Evolutionary conservation across 2,888 invertebrate species (phyloP), one percentile per base, ranked within the genome.

Genomic region (Ditula angustiorana): DNA sequence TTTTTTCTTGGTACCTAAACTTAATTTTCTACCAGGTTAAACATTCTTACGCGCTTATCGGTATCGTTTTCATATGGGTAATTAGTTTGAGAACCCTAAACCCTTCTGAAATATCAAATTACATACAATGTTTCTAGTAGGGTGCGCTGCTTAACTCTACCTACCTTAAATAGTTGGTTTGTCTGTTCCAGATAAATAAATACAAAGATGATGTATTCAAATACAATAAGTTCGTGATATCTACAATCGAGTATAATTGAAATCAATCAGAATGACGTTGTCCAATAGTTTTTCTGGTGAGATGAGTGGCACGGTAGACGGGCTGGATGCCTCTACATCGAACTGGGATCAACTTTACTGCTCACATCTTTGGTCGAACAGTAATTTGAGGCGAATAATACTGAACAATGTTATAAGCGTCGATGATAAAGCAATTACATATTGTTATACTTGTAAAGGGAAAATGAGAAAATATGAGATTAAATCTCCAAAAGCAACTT

Each of bases 391-490:
- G 68, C 81, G 88, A 72, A 86, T 79, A 71, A 81, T 82, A 53
- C 80, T 88, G 58, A 74, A 90, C 71, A 81, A 82, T 72, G 77
- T 80, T 64, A 80, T 84, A 46, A 71, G 73, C 69, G 76, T 74
- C 59, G 81, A 90, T 63, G 82, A 74, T 63, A 85, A 80, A 79
- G 75, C 76, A 49, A 82, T 86, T 67, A 87, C 85, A 73, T 86
- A 90, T 72, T 92, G 92, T 71, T 87, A 88, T 66, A 85, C 86
- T 5, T 92, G 91, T 75, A 87, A 79, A 71, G 90, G 90, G 59
- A 92, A 92, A 80, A 87, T 91, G 76, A 86, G 91, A 78, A 91
- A 87, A 80, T 92, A 92, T 82, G 85, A 90, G 73, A 71, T 92
- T 62, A 85, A 80, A 70, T 79, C 85, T 57, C 73, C 81, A 60